Evolutionary conservation across 2,113 vertebrate species (phyloP), one percentile per base, ranked within the genome.

Genomic region (Bujurquina vittata): DNA sequence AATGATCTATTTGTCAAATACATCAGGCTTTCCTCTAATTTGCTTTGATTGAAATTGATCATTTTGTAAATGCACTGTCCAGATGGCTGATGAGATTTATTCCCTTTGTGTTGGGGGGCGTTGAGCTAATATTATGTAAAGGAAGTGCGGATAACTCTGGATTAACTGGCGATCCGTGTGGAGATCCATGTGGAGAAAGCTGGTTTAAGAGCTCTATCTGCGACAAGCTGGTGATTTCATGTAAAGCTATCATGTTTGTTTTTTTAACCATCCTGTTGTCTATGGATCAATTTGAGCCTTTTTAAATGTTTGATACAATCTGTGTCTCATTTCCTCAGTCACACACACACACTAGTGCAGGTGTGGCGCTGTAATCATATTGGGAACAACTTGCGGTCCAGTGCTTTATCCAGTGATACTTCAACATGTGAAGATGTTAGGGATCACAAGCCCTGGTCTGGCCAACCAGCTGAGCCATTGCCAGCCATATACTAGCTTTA

Each of bases 1-100:
- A 95, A 95, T 96, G 94, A 96, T 95, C 94, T 95, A 92, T 95
- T 96, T 94, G 95, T 95, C 92, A 94, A 95, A 96, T 94, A 95
- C 93, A 95, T 93, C 95, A 94, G 94, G 93, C 92, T 82, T 92
- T 92, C 92, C 82, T 94, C 93, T 96, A 94, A 96, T 96, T 95
- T 95, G 87, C 90, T 89, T 91, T 94, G 93, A 96, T 91, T 95
- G 94, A 94, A 95, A 96, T 93, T 95, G 95, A 96, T 95, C 94
- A 93, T 94, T 94, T 94, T 93, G 92, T 95, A 95, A 95, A 95
- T 94, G 94, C 94, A 93, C 82, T 73, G 86, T 93, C 93, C 94
- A 94, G 93, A 96, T 95, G 94, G 94, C 91, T 93, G 94, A 95
- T 95, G 91, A 94, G 92, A 95, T 96, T 93, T 95, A 93, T 94